phyloP scores from a whole-genome alignment of 2,888 invertebrate species.

The Chaitophorus viminalis region DNA sequence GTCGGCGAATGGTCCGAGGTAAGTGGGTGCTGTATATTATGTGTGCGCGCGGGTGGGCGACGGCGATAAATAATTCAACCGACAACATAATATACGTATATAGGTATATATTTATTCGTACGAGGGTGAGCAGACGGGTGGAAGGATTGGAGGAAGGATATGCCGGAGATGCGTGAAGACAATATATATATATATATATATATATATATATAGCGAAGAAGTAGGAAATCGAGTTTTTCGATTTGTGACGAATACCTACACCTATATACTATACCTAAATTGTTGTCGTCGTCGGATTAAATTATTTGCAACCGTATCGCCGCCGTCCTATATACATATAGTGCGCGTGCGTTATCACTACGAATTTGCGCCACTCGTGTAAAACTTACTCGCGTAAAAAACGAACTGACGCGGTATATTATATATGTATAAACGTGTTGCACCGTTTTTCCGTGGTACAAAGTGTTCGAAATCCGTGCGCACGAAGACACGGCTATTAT shows the following conservation, averaged over 20 bases:
- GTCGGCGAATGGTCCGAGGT: constrained; percentile 95
- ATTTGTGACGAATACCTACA: background rate
- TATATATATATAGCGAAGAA: too few relatives aligned
- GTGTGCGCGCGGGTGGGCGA: constrained; percentile 72
- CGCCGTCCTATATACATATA: too few relatives aligned
- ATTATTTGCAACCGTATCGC: background rate
- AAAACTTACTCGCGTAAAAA: too few relatives aligned
- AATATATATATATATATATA: too few relatives aligned
- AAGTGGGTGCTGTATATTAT: constrained; percentile 66
- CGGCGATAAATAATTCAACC: constrained; percentile 28
- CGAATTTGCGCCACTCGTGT: background rate
- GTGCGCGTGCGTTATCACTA: constrained; percentile 8
- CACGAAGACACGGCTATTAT: too few relatives aligned
- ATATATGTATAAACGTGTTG: background rate
- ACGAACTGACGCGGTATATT: constrained; percentile 2
- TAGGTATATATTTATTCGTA: background rate
- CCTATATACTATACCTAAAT: background rate
- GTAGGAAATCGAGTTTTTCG: constrained; percentile 14
- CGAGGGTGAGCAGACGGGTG: too few relatives aligned
- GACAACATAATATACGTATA: background rate
- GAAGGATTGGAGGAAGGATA: too few relatives aligned
- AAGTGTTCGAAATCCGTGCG: too few relatives aligned
- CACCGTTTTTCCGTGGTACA: too few relatives aligned
- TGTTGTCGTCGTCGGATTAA: background rate
- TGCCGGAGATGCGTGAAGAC: too few relatives aligned